Evolutionary conservation across 2,888 invertebrate species (phyloP).

Genomic region (Xestia xanthographa): DNA sequence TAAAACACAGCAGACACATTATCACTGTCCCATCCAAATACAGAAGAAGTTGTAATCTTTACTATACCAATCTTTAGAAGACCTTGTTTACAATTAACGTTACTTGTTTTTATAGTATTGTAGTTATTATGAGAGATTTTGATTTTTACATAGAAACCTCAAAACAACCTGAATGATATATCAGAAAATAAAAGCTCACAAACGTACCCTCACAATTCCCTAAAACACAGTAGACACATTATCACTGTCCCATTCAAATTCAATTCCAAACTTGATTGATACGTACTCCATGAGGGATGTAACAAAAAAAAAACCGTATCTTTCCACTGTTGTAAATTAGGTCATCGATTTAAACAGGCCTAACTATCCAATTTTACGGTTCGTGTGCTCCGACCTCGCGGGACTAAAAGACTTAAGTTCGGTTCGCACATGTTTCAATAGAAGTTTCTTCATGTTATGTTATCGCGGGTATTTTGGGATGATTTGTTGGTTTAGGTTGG

Average conservation of each 20-base stretch:
- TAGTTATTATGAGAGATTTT: too few species aligned
- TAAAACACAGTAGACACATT: neutral
- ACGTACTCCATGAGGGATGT: slow-evolving; percentile 3
- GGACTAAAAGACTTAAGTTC: slow-evolving; percentile 61
- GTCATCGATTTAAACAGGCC: slow-evolving; percentile 76
- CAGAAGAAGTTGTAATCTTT: neutral
- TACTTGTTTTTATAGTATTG: too few species aligned
- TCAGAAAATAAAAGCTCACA: neutral
- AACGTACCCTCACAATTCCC: neutral
- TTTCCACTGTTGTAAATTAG: slow-evolving; percentile 68
- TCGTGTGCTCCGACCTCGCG: slow-evolving; percentile 64
- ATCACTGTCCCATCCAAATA: slow-evolving; percentile 21
- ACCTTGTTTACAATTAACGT: too few species aligned
- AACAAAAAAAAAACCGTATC: slow-evolving; percentile 39
- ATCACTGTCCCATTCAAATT: slow-evolving; percentile 22
- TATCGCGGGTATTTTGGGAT: slow-evolving; percentile 3
- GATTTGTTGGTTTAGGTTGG: neutral
- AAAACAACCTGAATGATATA: too few species aligned
- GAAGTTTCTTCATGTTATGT: slow-evolving; percentile 27
- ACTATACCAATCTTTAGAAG: too few species aligned
- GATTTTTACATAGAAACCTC: too few species aligned
- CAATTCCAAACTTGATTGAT: slow-evolving; percentile 36
- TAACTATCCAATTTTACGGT: slow-evolving; percentile 79
- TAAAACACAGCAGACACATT: neutral
- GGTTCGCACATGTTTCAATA: slow-evolving; percentile 36